A percentile compares a stretch with the other conserved stretches of the same genome.
phyloP scores from a whole-genome alignment of 2,797 vertebrate genomes.

The Lepidocolaptes lacrymiger region DNA sequence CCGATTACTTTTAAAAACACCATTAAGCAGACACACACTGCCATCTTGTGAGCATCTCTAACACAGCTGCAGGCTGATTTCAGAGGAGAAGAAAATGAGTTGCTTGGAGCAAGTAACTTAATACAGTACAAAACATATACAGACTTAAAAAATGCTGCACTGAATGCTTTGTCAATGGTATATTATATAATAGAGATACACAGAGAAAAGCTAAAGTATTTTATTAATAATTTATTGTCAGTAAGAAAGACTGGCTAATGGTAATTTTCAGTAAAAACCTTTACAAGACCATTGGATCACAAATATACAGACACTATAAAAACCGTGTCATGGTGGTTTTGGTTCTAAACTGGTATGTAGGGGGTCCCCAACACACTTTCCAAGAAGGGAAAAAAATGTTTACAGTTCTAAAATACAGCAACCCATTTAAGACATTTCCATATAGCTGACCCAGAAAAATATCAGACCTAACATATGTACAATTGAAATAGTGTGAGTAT shows the following conservation, averaged over 20 bases:
- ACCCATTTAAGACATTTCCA: slow-evolving; percentile 85
- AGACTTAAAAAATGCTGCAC: slow-evolving; percentile 59
- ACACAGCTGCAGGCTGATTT: background rate
- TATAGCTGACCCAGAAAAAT: slow-evolving; percentile 76
- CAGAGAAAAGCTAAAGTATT: slow-evolving; percentile 78
- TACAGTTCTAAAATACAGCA: slow-evolving; percentile 84
- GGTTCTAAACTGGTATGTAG: slow-evolving; percentile 86
- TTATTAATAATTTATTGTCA: slow-evolving; percentile 99
- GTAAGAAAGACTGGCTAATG: slow-evolving; percentile 99
- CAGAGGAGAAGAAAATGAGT: background rate
- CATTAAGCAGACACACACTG: slow-evolving; percentile 29
- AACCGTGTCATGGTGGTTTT: slow-evolving; percentile 84
- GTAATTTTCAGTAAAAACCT: slow-evolving; percentile 99
- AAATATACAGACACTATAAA: slow-evolving; percentile 89
- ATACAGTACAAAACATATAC: slow-evolving; percentile 59
- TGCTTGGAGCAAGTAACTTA: slow-evolving; percentile 20
- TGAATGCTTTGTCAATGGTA: slow-evolving; percentile 50
- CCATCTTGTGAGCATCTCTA: slow-evolving; percentile 67
- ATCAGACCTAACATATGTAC: slow-evolving; percentile 81
- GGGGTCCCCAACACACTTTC: slow-evolving; percentile 87
- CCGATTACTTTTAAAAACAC: slow-evolving; percentile 6
- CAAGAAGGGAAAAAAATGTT: slow-evolving; percentile 77
- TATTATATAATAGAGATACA: slow-evolving; percentile 63
- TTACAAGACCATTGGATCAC: slow-evolving; percentile 96
- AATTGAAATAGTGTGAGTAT: slow-evolving; percentile 74